A percentile compares a stretch with the other conserved stretches of the same genome.
phyloP scores from a whole-genome alignment of 2,888 invertebrate species.

The Linyphia triangularis region DNA sequence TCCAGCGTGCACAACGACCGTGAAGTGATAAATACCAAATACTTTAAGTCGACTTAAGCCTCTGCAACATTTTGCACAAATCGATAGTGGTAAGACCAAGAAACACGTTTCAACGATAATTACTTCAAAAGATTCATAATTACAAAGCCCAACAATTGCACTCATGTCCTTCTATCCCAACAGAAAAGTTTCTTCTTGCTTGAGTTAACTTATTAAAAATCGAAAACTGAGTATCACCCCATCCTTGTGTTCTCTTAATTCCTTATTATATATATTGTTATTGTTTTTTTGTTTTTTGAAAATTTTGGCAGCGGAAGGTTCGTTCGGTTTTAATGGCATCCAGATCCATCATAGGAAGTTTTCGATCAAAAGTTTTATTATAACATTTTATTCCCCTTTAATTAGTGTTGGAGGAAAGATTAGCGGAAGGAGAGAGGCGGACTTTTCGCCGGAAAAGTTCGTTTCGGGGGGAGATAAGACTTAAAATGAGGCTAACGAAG shows the following conservation, averaged over 20 bases:
- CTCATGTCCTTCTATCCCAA: background rate
- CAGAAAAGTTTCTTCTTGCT: conserved; percentile 32
- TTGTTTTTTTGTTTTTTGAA: conserved; percentile 12
- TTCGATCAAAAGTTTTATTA: conserved; percentile 73
- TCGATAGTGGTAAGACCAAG: background rate
- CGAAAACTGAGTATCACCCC: conserved; percentile 30
- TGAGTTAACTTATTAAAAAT: conserved; percentile 70
- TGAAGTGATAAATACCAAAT: background rate
- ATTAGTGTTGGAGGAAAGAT: conserved; percentile 56
- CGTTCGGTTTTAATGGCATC: conserved; percentile 22
- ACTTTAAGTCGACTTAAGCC: conserved; percentile 29
- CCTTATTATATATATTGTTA: conserved; percentile 4
- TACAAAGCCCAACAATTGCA: conserved; percentile 61
- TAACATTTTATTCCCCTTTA: conserved; percentile 72
- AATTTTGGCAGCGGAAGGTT: too few relatives aligned
- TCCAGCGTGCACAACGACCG: conserved; percentile 5
- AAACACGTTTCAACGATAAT: conserved; percentile 39
- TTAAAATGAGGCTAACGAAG: conserved; percentile 62
- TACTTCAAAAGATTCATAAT: conserved; percentile 55
- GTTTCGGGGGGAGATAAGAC: conserved; percentile 49
- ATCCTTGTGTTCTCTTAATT: background rate
- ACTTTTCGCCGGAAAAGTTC: conserved; percentile 32
- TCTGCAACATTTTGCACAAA: conserved; percentile 16
- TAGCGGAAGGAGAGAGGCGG: conserved; percentile 39
- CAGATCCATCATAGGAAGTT: conserved; percentile 68